Evolutionary conservation across 2,113 vertebrate species (phyloP), one percentile per base, ranked within the genome.

Genomic region (Dolichotis patagonum): DNA sequence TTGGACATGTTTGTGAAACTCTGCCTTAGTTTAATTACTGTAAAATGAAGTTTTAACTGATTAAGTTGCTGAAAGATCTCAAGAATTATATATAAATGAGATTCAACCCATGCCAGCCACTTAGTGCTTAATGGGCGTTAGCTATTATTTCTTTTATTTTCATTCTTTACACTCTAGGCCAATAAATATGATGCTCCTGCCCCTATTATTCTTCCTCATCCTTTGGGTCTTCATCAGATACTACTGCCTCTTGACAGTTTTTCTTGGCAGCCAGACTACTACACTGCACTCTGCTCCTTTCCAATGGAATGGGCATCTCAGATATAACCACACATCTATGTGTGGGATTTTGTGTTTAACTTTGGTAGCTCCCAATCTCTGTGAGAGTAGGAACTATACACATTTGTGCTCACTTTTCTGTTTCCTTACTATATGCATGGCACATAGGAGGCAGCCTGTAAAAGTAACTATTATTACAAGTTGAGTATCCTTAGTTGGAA

Each of bases 1-100:
- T 30, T 20, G n/a, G 41, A 28, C 81, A 56, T 62, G 19, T 88
- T 82, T 85, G 24, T 58, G 41, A 96, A 91, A 75, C 26, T 56
- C 26, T 92, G 46, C 28, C 12, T 83, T 84, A 11, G 26, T 46
- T 92, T 71, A 54, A 32, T 73, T 67, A 60, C 60, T 91, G 11
- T 80, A 46, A 82, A 73, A 78, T 58, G 20, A 78, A 46, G 38
- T 89, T 94, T 94, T 54, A 73, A 81, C 19, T 20, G 22, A 67
- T 4, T 35, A 86, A 67, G 14, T 24, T 94, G n/a, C 73, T 58
- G 32, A 63, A 84, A 84, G 30, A 96, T 73, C 49, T 84, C 8
- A 30, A 81, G 54, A 32, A 62, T 56, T 77, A 1, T 41, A 49
- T 67, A 3, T 58, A 62, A 62, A 32, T 80, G 38, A 30, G 90